Evolutionary conservation across 2,888 invertebrate species (phyloP), one percentile per base, ranked within the genome.

Genomic region (Ariolimax columbianus): DNA sequence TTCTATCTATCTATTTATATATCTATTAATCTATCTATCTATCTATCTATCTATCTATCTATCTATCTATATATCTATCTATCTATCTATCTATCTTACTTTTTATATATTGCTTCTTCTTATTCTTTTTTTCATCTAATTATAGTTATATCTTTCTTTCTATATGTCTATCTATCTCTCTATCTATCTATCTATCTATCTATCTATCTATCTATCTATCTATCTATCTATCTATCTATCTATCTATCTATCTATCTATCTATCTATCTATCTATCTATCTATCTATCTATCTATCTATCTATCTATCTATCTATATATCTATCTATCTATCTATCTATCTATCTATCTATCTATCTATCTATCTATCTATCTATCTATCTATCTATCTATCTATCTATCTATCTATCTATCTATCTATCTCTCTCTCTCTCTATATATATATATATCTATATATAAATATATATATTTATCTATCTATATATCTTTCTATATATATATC

Each of bases 341-440:
- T 66, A 66, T 66, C 66, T 30, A 66, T 66, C 66, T 66, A 66
- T 66, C 66, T 66, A 66, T 66, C 66, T 66, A 66, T 33, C 66
- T 66, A 66, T 66, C 66, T 66, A 66, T 66, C 66, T 66, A 66
- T 66, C 66, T 66, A 66, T 66, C 66, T 66, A 66, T 66, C 14
- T 66, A 66, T 66, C 30, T 66, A 66, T 66, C 30, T 66, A 66
- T 66, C 30, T 66, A 66, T 66, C 30, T 66, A 66, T 33, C 33
- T 66, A 66, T 66, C 33, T 66, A 66, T 66, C 30, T 66, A 66
- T 66, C 66, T 66, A 66, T 66, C 66, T 66, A 66, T 66, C 30
- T 33, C 6, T 55, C 17, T 55, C 7, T 55, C 55, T 55, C 3
- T 11, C 55, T 55, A 17, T 55, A 17, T 55, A 55, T 17, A 17